Conservation (phyloP, 2,113 vertebrate species). For the Cyprinodon variegatus region DNA sequence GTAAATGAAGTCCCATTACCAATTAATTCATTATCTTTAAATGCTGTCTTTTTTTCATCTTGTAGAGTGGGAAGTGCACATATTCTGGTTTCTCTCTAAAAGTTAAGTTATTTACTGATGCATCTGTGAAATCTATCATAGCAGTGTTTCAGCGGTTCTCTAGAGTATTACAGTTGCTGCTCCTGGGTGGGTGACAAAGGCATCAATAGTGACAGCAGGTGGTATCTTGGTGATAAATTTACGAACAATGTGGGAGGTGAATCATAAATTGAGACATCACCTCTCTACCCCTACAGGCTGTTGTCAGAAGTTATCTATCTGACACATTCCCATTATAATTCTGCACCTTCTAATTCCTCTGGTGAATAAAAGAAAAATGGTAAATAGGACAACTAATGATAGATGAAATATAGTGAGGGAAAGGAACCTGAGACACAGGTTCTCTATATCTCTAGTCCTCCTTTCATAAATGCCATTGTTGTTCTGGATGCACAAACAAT, state of each 20-base stretch:
- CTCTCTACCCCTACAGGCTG: slow-evolving; percentile 36
- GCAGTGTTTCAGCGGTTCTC: slow-evolving; percentile 1
- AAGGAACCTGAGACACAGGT: slow-evolving; percentile 62
- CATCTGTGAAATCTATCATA: slow-evolving; percentile 1
- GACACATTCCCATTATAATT: slow-evolving; percentile 44
- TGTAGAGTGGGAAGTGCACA: background rate
- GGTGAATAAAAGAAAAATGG: slow-evolving; percentile 49
- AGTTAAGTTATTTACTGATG: background rate
- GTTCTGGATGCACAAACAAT: slow-evolving; percentile 64
- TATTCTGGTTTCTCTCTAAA: background rate
- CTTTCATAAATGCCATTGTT: slow-evolving; percentile 78
- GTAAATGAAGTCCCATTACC: slow-evolving; percentile 27
- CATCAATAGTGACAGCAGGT: slow-evolving; percentile 35
- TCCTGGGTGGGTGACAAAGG: slow-evolving; percentile 35
- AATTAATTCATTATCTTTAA: slow-evolving; percentile 10
- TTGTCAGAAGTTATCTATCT: slow-evolving; percentile 39
- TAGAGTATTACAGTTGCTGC: background rate
- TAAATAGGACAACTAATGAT: slow-evolving; percentile 45
- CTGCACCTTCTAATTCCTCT: slow-evolving; percentile 23
- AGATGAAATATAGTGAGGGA: slow-evolving; percentile 22
- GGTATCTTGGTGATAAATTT: slow-evolving; percentile 45
- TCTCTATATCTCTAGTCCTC: slow-evolving; percentile 50
- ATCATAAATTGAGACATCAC: slow-evolving; percentile 57
- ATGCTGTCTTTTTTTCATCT: slow-evolving; percentile 10
- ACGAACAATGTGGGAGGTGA: slow-evolving; percentile 34